These are phyloP conservation scores for Cecidostiba fungosa DNA, from an alignment of 2,888 invertebrate genomes.

Conservation along the genomic window DNA sequence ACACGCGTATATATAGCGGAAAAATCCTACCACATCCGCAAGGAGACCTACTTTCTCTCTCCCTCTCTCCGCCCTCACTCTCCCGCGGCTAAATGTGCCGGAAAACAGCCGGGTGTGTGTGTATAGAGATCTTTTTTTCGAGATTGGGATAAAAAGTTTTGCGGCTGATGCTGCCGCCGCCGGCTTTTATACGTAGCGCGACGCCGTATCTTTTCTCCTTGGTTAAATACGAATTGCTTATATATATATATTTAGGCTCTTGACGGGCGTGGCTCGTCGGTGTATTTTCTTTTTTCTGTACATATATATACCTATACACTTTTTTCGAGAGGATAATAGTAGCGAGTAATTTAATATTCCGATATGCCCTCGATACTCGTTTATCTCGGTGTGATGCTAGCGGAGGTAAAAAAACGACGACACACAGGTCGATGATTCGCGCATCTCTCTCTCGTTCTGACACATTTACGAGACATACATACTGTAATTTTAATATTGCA, in stretches of 20 bases:
- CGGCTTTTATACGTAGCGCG: not conserved
- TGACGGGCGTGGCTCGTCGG: not conserved
- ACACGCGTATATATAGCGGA: not conserved
- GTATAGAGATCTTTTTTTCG: not conserved
- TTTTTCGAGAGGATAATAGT: not conserved
- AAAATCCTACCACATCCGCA: not conserved
- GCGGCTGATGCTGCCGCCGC: not conserved
- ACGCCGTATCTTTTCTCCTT: not conserved
- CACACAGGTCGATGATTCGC: too few relatives aligned
- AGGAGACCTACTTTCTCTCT: not conserved
- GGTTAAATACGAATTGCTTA: slow-evolving; percentile 10
- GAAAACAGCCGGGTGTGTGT: not conserved
- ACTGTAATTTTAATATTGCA: too few relatives aligned
- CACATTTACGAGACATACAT: too few relatives aligned
- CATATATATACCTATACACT: not conserved
- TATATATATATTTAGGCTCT: too few relatives aligned
- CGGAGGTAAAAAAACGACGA: too few relatives aligned
- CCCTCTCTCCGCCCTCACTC: not conserved
- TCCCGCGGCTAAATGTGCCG: slow-evolving; percentile 2
- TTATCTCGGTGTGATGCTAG: not conserved
- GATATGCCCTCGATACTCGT: not conserved
- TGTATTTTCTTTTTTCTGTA: too few relatives aligned
- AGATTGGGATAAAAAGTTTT: slow-evolving; percentile 13
- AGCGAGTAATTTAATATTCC: not conserved
- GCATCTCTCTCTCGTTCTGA: too few relatives aligned